These are phyloP conservation scores for Hetaerina titia DNA, from an alignment of 2,888 invertebrate genomes.

Conservation along the genomic window DNA sequence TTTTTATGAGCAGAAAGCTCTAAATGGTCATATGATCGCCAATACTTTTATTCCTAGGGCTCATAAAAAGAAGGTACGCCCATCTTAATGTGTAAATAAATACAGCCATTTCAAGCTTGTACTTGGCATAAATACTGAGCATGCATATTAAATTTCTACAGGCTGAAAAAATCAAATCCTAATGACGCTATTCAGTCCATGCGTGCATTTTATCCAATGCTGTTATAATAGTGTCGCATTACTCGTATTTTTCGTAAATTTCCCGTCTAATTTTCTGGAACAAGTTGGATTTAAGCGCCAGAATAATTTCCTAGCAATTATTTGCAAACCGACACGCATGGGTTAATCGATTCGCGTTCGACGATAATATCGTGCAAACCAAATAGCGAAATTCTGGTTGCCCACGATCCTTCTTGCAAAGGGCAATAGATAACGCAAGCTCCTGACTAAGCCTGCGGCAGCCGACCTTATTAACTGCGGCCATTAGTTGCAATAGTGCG, in stretches of 20 bases:
- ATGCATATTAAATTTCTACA: no score
- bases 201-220: no score
- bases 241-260: neutral
- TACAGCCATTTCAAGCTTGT: no score
- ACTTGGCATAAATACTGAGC: no score
- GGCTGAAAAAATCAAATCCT: no score
- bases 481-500: neutral
- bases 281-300: neutral
- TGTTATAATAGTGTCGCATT: no score
- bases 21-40: no score
- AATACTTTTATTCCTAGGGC: no score
- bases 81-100: no score
- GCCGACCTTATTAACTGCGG: neutral
- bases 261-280: neutral
- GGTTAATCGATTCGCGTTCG: neutral
- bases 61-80: no score
- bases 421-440: neutral
- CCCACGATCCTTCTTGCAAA: neutral
- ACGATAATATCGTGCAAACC: neutral
- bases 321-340: neutral
- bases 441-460: neutral
- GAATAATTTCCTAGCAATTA: neutral
- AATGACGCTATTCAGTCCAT: no score
- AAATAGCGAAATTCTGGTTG: neutral
- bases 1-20: no score